Evolutionary conservation across 1,140 invertebrate species (phyloP), one percentile per base, ranked within the genome.

Genomic region (Papilio xuthus): DNA sequence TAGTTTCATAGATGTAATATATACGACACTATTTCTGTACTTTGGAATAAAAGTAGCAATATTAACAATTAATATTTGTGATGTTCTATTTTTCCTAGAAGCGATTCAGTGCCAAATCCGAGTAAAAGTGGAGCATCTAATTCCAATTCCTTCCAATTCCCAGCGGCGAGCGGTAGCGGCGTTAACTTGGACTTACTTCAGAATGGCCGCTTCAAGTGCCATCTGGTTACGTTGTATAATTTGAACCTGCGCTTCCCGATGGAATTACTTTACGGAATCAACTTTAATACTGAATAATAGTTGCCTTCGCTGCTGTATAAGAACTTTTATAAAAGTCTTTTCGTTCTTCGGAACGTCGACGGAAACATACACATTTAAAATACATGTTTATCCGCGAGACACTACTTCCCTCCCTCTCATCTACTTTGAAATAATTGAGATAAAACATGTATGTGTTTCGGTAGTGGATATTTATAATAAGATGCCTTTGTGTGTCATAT

Each of bases 131-230:
- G 41, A 42, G 42, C 71, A 47, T 73, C 71, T 73, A 73, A 73
- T 73, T 47, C 69, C 41, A 50, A 73, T 73, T 73, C 23, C n/a
- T 42, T 73, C 42, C 71, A 73, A 73, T 73, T 73, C 71, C 20
- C 71, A 73, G 23, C n/a, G 20, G 71, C 42, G 70, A 42, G n/a
- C 41, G 70, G 42, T 13, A 53, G 71, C 12, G 10, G 12, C 71
- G 71, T 42, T 73, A 73, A 73, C 71, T 73, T 73, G 42, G 71
- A 73, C 71, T 73, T 73, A 44, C 71, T 73, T 73, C 8, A 73
- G 71, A 73, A 73, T 73, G 41, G 71, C 71, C 42, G 37, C 71
- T 44, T 23, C 37, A 73, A 50, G 41, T 73, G 71, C 71, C 71
- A 73, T 73, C 71, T 73, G 71, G 71, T 42, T 73, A 50, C 41